Conservation (phyloP, 2,113 vertebrate species). For the Pterocles orientalis region DNA sequence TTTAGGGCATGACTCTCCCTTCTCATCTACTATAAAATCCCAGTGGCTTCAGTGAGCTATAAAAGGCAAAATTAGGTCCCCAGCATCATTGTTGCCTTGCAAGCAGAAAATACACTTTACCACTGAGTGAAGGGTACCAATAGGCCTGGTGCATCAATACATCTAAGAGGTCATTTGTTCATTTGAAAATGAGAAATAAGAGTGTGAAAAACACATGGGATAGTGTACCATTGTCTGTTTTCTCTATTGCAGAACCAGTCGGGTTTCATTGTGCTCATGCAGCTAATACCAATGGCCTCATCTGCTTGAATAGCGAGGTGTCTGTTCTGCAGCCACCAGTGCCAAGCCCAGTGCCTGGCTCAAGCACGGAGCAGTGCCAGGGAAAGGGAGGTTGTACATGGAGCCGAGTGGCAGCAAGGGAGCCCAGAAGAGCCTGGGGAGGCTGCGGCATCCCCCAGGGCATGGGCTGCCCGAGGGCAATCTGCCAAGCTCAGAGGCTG, state of each 20-base stretch:
- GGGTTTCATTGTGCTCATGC: background rate
- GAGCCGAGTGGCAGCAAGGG: accelerated
- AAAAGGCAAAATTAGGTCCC: slow-evolving; percentile 51
- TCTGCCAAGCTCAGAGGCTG: background rate
- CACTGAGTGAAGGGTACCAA: background rate
- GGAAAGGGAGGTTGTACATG: background rate
- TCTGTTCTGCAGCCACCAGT: background rate
- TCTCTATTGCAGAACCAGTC: background rate
- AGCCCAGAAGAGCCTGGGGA: background rate
- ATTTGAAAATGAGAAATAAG: slow-evolving; percentile 5
- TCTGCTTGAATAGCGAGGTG: background rate
- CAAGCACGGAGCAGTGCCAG: background rate
- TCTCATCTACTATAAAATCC: slow-evolving; percentile 50
- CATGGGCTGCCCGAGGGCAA: background rate
- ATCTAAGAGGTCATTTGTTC: background rate
- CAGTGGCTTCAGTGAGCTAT: slow-evolving; percentile 30
- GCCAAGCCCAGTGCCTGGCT: background rate
- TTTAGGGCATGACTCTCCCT: slow-evolving; percentile 51
- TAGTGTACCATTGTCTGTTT: background rate
- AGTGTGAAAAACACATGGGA: background rate
- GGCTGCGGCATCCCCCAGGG: background rate
- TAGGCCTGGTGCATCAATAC: background rate
- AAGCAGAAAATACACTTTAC: slow-evolving; percentile 5
- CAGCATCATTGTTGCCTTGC: background rate
- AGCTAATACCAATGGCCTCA: background rate